Conservation (phyloP, 2,797 vertebrate genomes). For the Babyrousa celebensis region DNA sequence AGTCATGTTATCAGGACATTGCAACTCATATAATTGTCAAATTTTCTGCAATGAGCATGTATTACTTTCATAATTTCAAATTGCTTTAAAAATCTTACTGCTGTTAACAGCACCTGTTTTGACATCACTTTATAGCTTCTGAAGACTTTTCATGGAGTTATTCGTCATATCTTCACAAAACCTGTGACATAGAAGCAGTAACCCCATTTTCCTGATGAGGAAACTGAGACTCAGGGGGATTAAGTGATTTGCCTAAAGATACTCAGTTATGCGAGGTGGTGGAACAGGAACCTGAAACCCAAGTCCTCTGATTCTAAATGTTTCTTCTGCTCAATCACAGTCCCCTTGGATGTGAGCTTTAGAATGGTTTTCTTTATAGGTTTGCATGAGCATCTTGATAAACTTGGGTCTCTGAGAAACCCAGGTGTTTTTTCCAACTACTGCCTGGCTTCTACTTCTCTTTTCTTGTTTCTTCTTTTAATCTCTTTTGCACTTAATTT, state of each 20-base stretch:
- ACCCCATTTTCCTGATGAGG: conserved; percentile 6
- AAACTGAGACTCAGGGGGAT: not conserved
- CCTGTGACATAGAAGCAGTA: not conserved
- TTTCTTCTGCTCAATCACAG: not conserved
- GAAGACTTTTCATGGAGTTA: not conserved
- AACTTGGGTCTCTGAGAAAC: not conserved
- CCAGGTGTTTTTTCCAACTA: not conserved
- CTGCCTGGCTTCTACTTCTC: not conserved
- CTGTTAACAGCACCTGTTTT: not conserved
- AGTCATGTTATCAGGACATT: not conserved
- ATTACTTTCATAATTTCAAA: conserved; percentile 57
- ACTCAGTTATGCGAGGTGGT: not conserved
- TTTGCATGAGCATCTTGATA: not conserved
- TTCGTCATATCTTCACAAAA: conserved; percentile 11
- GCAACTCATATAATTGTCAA: conserved; percentile 10
- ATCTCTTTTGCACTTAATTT: conserved; percentile 1
- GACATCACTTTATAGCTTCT: not conserved
- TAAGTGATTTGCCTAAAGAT: not conserved
- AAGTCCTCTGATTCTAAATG: not conserved
- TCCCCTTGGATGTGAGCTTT: not conserved
- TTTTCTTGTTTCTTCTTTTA: not conserved
- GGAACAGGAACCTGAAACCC: not conserved
- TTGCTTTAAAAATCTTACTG: conserved; percentile 34
- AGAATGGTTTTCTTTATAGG: not conserved
- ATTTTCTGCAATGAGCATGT: not conserved